Conservation (phyloP, 1,140 invertebrate genomes). For the Drosophila orosa region DNA sequence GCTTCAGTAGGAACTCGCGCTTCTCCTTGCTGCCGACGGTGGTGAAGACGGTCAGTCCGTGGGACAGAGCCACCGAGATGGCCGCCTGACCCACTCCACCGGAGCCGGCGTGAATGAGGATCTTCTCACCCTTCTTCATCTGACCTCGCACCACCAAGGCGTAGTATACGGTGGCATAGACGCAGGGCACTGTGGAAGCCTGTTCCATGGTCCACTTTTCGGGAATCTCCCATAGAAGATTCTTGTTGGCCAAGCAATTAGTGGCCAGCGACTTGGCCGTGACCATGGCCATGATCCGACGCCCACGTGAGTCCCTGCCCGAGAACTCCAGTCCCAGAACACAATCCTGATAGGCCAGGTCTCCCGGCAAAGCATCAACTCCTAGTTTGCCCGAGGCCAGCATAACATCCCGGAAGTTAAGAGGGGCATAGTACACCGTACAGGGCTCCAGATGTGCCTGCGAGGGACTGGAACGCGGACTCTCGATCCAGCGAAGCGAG, state of each 20-base stretch:
- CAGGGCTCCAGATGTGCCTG: slow-evolving; percentile 87
- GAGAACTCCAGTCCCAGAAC: slow-evolving; percentile 98
- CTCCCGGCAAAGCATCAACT: slow-evolving; percentile 96
- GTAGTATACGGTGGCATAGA: slow-evolving; percentile 96
- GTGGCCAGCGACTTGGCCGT: slow-evolving; percentile 95
- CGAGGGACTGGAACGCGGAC: slow-evolving; percentile 85
- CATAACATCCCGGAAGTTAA: slow-evolving; percentile 99
- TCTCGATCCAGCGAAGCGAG: slow-evolving; percentile 97
- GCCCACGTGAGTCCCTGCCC: slow-evolving; percentile 90
- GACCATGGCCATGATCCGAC: slow-evolving; percentile 96
- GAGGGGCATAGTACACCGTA: slow-evolving; percentile 95
- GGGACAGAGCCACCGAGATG: slow-evolving; percentile 94
- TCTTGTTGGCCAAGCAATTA: slow-evolving; percentile 92
- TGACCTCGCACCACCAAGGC: slow-evolving; percentile 94
- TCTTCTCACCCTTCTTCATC: slow-evolving; percentile 91
- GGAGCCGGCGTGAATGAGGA: slow-evolving; percentile 98
- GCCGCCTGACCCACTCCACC: slow-evolving; percentile 98
- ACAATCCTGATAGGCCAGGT: slow-evolving; percentile 93
- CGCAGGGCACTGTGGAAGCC: slow-evolving; percentile 96
- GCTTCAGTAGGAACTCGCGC: slow-evolving; percentile 93
- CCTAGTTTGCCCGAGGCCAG: slow-evolving; percentile 97
- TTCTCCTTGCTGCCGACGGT: slow-evolving; percentile 95
- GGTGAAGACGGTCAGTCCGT: slow-evolving; percentile 94
- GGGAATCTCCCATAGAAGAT: slow-evolving; percentile 96
- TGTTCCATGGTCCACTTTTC: slow-evolving; percentile 94